These are phyloP conservation scores for Pangasianodon gigas DNA, from an alignment of 2,113 vertebrate genomes.

Conservation along the genomic window DNA sequence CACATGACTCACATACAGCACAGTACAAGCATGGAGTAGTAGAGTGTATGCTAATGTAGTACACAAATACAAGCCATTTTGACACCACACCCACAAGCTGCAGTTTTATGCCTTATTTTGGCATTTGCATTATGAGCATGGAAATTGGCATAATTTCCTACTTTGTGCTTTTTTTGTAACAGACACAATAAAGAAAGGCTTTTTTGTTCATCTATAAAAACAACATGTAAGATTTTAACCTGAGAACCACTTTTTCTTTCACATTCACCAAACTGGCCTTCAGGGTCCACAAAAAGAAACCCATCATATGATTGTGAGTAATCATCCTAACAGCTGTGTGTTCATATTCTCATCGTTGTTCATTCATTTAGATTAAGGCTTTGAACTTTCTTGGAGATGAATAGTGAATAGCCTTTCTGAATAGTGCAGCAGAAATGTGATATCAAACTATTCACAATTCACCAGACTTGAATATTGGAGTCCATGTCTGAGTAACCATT, in stretches of 20 bases:
- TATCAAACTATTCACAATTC: neutral
- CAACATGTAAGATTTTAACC: neutral
- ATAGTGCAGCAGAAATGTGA: neutral
- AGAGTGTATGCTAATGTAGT: neutral
- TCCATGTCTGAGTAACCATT: neutral
- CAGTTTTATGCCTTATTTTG: neutral
- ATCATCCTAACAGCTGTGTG: slow-evolving; percentile 10
- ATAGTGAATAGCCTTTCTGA: neutral
- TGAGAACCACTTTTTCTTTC: neutral
- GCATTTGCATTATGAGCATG: neutral
- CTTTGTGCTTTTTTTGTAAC: slow-evolving; percentile 32
- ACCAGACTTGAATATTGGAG: neutral
- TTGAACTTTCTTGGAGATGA: neutral
- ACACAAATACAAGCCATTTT: neutral
- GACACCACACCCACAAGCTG: neutral
- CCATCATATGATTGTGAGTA: neutral
- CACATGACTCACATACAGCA: neutral
- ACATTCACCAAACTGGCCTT: slow-evolving; percentile 16
- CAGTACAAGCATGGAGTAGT: neutral
- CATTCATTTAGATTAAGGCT: neutral
- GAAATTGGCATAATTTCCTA: neutral
- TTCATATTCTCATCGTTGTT: slow-evolving; percentile 29
- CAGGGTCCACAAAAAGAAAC: neutral
- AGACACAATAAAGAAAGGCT: neutral
- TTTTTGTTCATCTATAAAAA: neutral